These are phyloP conservation scores for Epinotia demarniana DNA, from an alignment of 2,888 invertebrate genomes.

Conservation along the genomic window DNA sequence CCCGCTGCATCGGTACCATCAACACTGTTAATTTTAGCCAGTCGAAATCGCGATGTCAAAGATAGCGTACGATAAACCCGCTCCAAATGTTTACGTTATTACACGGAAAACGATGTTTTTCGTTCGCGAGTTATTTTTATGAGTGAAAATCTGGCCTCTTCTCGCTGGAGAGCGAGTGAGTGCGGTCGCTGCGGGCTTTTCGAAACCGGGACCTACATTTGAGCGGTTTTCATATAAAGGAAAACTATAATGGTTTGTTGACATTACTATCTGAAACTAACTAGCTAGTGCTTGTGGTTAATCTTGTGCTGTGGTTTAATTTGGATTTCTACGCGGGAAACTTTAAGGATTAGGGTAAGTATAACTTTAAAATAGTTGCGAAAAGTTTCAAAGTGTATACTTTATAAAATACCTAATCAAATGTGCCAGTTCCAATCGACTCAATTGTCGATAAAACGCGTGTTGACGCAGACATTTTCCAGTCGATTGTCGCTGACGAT, in stretches of 20 bases:
- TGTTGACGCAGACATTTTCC: constrained; percentile 8
- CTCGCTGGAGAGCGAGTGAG: constrained; percentile 47
- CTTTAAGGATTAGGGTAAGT: constrained; percentile 47
- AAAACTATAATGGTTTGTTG: constrained; percentile 36
- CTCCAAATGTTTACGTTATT: constrained; percentile 59
- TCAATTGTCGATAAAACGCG: constrained; percentile 2
- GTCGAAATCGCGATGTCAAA: constrained; percentile 78
- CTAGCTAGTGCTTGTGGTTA: constrained; percentile 35
- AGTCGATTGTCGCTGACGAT: constrained; percentile 5
- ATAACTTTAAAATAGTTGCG: background rate
- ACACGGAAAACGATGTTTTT: constrained; percentile 62
- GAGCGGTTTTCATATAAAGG: constrained; percentile 42
- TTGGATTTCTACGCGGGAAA: constrained; percentile 43
- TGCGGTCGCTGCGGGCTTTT: constrained; percentile 45
- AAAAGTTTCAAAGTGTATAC: background rate
- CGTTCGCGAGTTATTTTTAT: constrained; percentile 71
- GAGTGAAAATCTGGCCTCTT: constrained; percentile 65
- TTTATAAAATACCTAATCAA: constrained; percentile 3
- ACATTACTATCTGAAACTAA: constrained; percentile 33
- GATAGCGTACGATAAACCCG: constrained; percentile 64
- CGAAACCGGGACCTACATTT: constrained; percentile 43
- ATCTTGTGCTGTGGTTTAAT: constrained; percentile 28
- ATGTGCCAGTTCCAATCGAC: constrained; percentile 1
- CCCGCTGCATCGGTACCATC: constrained; percentile 60
- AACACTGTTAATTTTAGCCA: constrained; percentile 79